phyloP scores from a whole-genome alignment of 2,113 vertebrate species.

The Jaculus jaculus region DNA sequence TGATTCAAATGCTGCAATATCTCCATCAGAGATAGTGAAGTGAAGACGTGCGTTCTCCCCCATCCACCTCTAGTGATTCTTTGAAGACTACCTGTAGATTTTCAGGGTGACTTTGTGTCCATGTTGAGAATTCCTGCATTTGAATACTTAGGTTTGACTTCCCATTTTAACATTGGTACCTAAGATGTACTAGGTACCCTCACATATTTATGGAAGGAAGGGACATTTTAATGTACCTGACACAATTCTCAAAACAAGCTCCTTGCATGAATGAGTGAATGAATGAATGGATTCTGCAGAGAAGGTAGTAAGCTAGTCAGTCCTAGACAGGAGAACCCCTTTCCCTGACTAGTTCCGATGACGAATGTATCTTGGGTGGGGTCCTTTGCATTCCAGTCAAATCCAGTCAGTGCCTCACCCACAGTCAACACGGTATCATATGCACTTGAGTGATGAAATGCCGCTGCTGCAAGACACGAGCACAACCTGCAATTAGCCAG shows the following conservation, averaged over 20 bases:
- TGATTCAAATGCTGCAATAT: not conserved
- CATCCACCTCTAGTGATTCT: not conserved
- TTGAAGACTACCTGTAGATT: not conserved
- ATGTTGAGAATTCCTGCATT: constrained; percentile 10
- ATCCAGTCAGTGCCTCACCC: not conserved
- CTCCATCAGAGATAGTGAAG: constrained; percentile 23
- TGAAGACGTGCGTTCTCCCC: not conserved
- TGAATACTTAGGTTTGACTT: not conserved
- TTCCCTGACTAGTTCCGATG: not conserved
- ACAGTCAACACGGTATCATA: not conserved
- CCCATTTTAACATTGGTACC: not conserved
- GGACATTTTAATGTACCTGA: not conserved
- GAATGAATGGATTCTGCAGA: not conserved
- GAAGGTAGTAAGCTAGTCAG: not conserved
- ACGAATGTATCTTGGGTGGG: not conserved
- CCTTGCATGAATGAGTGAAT: not conserved
- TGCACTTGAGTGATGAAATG: not conserved
- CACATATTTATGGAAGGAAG: not conserved
- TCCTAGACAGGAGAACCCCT: not conserved
- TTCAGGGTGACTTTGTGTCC: not conserved
- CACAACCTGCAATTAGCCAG: not conserved
- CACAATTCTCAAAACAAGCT: not conserved
- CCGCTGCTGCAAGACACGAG: not conserved
- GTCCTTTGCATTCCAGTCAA: not conserved
- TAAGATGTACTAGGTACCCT: not conserved